Percentiles rank a stretch among this genome's conserved stretches.
phyloP scores from a whole-genome alignment of 2,888 invertebrate genomes.

The Lycia hirtaria region DNA sequence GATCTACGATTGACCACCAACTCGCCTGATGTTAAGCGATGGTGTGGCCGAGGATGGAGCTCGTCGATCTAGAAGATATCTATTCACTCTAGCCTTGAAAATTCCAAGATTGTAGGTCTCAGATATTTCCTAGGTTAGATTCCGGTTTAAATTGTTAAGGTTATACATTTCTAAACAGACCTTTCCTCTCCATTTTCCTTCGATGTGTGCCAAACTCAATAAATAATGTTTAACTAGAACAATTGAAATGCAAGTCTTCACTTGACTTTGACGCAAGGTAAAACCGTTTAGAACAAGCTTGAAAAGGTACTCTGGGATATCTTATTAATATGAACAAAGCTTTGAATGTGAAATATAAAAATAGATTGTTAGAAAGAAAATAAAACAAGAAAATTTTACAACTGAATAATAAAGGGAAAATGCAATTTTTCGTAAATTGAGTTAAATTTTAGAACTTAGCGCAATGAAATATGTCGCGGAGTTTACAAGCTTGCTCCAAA shows the following conservation, averaged over 20 bases:
- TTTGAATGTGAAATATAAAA: no score
- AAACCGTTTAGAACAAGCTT: no score
- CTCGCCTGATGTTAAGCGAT: no score
- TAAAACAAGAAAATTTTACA: neutral
- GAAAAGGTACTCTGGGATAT: no score
- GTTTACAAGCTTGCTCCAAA: constrained; percentile 11
- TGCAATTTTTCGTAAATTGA: neutral
- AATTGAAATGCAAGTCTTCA: neutral
- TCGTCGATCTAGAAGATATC: no score
- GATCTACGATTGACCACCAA: no score
- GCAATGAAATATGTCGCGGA: constrained; percentile 17
- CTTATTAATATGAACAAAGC: no score
- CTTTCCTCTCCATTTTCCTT: constrained; percentile 15
- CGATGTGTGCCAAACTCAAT: neutral
- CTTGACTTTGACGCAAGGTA: neutral
- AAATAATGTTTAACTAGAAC: neutral
- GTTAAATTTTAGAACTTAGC: constrained; percentile 8
- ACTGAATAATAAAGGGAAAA: neutral
- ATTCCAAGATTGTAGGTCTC: no score
- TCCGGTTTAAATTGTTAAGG: constrained; percentile 3
- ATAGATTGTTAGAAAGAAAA: no score
- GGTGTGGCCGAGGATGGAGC: no score
- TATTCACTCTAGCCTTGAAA: no score
- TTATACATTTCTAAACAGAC: neutral
- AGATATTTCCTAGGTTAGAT: constrained; percentile 2